Evolutionary conservation across 2,888 invertebrate species (phyloP), one percentile per base, ranked within the genome.

Genomic region (Alentia gelatinosa): DNA sequence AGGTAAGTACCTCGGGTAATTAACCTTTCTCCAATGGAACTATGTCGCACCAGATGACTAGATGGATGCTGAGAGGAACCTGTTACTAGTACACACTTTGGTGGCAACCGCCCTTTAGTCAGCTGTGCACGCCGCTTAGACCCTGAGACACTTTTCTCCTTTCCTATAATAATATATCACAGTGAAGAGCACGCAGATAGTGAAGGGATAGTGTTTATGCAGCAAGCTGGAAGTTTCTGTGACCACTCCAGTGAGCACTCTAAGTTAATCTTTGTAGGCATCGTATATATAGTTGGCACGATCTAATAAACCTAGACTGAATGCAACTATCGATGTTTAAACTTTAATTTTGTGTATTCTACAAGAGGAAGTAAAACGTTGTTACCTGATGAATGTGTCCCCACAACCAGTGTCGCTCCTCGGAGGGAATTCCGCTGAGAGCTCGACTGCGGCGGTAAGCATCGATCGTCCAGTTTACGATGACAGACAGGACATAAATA

Each of bases 321-420:
- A 12, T 7, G 7, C 9, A 42, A 15, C 15, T 15, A 42, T 12
- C 47, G 15, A 42, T 42, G 23, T n/a, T 1, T 1, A 19, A 56
- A 3, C 23, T 56, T 56, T 1, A 56, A 56, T 56, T n/a, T 5
- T n/a, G 19, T 19, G 56, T 19, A 56, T n/a, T n/a, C n/a, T n/a
- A n/a, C n/a, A n/a, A 56, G 56, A 4, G n/a, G 56, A 56, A 1
- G n/a, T 56, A 56, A 56, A 56, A 56, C 3, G 4, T 19, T 83
- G 89, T 90, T 75, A 92, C 92, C 91, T 90, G 40, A 83, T 92
- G 91, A 19, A 92, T 50, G 47, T 92, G 91, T 35, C 92, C 92
- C 91, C 91, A 92, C 7, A 92, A 89, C 91, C 91, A 92, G 89
- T 92, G 92, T 83, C 93, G 93, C n/a, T 92, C 92, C 15, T 94